A percentile compares a stretch with the other conserved stretches of the same genome.
These are phyloP conservation scores for Sminthopsis crassicaudata DNA, from an alignment of 2,113 vertebrate species.

Conservation along the genomic window DNA sequence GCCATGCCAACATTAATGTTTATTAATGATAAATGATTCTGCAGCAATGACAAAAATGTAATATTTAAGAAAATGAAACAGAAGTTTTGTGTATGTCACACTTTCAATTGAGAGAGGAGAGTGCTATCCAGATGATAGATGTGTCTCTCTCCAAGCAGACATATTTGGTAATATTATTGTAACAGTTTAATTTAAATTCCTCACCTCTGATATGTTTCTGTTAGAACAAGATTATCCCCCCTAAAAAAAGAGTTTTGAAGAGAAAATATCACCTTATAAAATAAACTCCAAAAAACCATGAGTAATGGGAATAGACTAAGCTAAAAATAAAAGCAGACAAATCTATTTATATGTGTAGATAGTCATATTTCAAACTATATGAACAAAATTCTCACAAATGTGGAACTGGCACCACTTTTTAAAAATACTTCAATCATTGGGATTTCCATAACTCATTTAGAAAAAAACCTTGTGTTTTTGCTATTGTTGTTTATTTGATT, in stretches of 20 bases:
- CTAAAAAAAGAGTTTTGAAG: not conserved
- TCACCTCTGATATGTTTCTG: constrained; percentile 16
- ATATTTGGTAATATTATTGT: constrained; percentile 3
- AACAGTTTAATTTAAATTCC: constrained; percentile 13
- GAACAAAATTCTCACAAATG: not conserved
- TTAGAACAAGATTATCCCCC: not conserved
- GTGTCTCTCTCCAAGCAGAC: not conserved
- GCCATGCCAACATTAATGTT: not conserved
- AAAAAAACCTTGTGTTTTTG: not conserved
- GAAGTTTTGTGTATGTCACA: not conserved
- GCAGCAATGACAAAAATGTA: not conserved
- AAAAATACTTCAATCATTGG: not conserved
- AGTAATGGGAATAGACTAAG: not conserved
- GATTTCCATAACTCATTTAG: not conserved
- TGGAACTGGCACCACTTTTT: not conserved
- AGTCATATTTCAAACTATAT: not conserved
- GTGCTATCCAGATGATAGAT: not conserved
- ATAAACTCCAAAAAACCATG: not conserved
- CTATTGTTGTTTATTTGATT: too few species aligned
- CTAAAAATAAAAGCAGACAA: not conserved
- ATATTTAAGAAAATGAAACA: not conserved
- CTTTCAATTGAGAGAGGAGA: not conserved
- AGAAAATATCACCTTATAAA: constrained; percentile 3
- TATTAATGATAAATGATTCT: not conserved
- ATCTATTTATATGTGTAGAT: not conserved